Base-by-base conservation (phyloP, 2,888 invertebrate species). In the Agrochola lota region DNA sequence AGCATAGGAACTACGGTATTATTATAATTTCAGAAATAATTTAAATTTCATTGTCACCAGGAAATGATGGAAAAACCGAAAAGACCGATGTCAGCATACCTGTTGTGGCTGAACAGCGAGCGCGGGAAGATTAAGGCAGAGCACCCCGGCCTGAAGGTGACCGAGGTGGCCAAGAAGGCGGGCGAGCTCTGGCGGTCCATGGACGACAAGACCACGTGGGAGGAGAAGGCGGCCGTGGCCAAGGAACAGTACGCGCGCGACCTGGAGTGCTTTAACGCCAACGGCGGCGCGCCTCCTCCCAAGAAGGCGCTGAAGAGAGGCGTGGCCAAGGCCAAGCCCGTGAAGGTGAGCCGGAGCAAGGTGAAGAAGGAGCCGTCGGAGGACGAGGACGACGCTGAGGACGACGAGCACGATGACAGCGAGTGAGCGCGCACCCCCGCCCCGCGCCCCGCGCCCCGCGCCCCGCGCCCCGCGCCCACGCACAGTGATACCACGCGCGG, bases 171-270 rank as follows among this genome's bases (percentile, higher is more conserved):
- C n/a, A 99, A 98, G 94, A 98, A 98, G 91, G 99, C 98, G 57
- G 99, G 99, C 57, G 99, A 99, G 95, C 96, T 98, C 96, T 99
- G 99, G 99, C 98, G 98, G 88, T 98, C 97, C 84, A 94, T 99
- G 90, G 98, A 97, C 87, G 98, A 98, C 89, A 99, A 98, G 96
- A 97, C 97, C 98, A 98, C 98, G 96, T 99, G 98, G 98, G 99
- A 99, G 90, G 97, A 97, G 83, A 98, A 98, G 94, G 98, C 98
- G 4, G 97, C 97, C 43, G 98, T 98, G 92, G 98, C 98, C 77
- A 99, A 99, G 95, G 98, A 98, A 92, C 98, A 98, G 77, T 99
- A 99, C 92, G 97, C 97, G 62, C 97, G 97, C 87, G 98, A 98
- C 46, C 98, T 99, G 97, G 98, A 98, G 90, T 98, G 98, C 90